Base-by-base conservation (phyloP, 2,888 invertebrate species). In the Drosophila aldrichi region DNA sequence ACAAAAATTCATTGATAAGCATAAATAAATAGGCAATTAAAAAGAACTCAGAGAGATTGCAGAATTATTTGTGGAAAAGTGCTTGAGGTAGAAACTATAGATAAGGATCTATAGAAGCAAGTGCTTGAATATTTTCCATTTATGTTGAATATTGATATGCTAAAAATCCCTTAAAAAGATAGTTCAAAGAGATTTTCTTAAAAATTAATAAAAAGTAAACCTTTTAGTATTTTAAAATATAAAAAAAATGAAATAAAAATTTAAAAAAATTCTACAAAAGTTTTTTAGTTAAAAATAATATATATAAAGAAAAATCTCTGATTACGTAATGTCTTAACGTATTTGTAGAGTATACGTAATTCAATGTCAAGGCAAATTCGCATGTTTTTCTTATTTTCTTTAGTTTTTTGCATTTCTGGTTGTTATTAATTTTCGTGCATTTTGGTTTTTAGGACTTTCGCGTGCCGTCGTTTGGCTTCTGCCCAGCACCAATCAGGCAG, bases 371-470 rank as follows among this genome's bases (percentile, higher is more conserved):
- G 49, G 0, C 7, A 25, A 12, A 8, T 44, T 29, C 9, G 0
- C 41, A 29, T 43, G 5, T 32, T 41, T 41, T 32, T 41, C 5
- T 43, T 32, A 16, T 32, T 56, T 18, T 32, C 20, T 32, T 16
- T 41, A 29, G 55, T 44, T 41, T 70, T 57, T 55, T 29, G 55
- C 60, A 70, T 73, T 58, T 72, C 73, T 71, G 80, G 72, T 70
- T 75, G 69, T 88, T 89, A 85, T 89, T 88, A 81, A 81, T 87
- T 81, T 82, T 85, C 70, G 82, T 67, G 69, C 70, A 79, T 78
- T 89, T 90, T 74, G 69, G 70, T 74, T 88, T 81, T 90, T 88
- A 88, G 73, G 83, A 70, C 75, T 87, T 85, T 91, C 90, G 88
- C 88, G 88, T 91, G 91, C 90, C 83, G 78, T 77, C 77, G 77